Conservation (phyloP, 2,888 invertebrate genomes). For the Ormyrus labotus region DNA sequence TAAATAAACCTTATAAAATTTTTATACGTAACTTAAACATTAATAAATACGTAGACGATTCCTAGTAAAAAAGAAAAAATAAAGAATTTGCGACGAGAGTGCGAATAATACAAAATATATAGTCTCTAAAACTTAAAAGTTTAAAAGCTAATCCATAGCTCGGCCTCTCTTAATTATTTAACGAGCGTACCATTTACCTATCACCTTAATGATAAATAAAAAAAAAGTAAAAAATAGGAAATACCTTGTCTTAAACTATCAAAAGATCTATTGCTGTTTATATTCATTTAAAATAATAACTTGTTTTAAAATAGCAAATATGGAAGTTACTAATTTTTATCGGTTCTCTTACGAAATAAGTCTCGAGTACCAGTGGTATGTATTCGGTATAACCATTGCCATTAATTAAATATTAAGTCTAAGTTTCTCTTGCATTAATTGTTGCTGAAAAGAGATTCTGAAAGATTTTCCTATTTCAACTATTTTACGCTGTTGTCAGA, state of each 20-base stretch:
- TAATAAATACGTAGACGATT: slow-evolving; percentile 37
- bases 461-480: slow-evolving; percentile 31
- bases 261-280: slow-evolving; percentile 40
- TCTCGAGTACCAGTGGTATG: slow-evolving; percentile 27
- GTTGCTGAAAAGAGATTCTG: slow-evolving; percentile 3
- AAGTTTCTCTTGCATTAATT: slow-evolving; percentile 6
- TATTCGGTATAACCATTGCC: background rate
- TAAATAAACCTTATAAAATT: slow-evolving; percentile 35
- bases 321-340: slow-evolving; percentile 16
- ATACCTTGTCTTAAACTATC: slow-evolving; percentile 24
- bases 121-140: slow-evolving; percentile 42
- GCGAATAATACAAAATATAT: slow-evolving; percentile 48
- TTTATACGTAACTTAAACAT: slow-evolving; percentile 18
- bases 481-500: slow-evolving; percentile 16
- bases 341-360: slow-evolving; percentile 22
- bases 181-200: slow-evolving; percentile 35
- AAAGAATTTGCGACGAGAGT: slow-evolving; percentile 9
- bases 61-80: slow-evolving; percentile 30
- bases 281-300: slow-evolving; percentile 17
- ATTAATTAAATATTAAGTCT: slow-evolving; percentile 16
- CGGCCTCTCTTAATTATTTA: slow-evolving; percentile 26
- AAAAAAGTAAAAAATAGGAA: slow-evolving; percentile 46
- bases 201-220: slow-evolving; percentile 33
- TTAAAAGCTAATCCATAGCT: slow-evolving; percentile 29
- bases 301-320: slow-evolving; percentile 18